Evolutionary conservation across 2,113 vertebrate genomes (phyloP).

Genomic region (Nothoprocta pentlandii): DNA sequence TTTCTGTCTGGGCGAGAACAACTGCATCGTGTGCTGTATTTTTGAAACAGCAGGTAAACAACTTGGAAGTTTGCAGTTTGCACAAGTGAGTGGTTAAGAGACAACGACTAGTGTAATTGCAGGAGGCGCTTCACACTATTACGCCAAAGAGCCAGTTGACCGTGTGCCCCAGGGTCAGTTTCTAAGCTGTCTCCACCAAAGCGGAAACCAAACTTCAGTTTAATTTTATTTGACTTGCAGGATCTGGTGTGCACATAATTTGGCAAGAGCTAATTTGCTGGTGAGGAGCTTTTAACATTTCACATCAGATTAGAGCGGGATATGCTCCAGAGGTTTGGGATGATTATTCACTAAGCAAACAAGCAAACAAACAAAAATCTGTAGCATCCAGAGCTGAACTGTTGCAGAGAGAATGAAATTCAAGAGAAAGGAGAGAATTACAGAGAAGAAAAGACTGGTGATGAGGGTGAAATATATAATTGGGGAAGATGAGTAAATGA

Average conservation of each 20-base stretch:
- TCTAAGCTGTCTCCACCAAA: background rate
- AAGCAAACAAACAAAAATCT: constrained; percentile 32
- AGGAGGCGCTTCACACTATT: background rate
- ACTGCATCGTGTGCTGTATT: background rate
- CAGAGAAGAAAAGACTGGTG: background rate
- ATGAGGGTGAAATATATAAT: background rate
- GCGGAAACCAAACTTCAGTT: constrained; percentile 7
- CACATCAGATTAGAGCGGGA: constrained; percentile 31
- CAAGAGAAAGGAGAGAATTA: background rate
- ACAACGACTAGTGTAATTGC: constrained; percentile 20
- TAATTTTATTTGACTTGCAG: constrained; percentile 54
- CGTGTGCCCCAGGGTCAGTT: background rate
- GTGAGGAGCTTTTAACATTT: constrained; percentile 63
- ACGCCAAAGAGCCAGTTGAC: background rate
- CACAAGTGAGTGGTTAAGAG: background rate
- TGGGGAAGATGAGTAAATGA: background rate
- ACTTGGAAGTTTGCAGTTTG: background rate
- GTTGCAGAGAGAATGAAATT: constrained; percentile 13
- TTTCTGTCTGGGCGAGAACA: background rate
- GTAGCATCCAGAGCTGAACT: background rate
- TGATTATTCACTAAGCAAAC: constrained; percentile 58
- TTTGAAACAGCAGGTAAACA: background rate
- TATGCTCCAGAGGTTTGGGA: constrained; percentile 44
- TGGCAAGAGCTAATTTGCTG: constrained; percentile 45
- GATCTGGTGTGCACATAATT: constrained; percentile 33